Base-by-base conservation (phyloP, 2,797 vertebrate species). In the Chromobotia macracanthus region DNA sequence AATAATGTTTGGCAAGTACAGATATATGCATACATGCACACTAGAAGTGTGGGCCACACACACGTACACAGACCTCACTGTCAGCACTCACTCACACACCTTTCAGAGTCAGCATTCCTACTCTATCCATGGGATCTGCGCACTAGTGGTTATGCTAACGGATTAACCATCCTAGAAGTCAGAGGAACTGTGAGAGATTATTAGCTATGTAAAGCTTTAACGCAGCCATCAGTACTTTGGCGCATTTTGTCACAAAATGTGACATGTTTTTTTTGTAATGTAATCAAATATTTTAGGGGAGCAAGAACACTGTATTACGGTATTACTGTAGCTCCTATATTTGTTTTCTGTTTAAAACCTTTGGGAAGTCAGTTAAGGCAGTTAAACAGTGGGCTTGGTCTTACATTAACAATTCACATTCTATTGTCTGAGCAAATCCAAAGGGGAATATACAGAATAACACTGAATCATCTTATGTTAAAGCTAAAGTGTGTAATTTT, bases 1-100 rank as follows among this genome's bases (percentile, higher is more conserved):
- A 80, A 56, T 81, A 85, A 88, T 90, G 80, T 87, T 84, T 86
- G 75, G 73, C 71, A 83, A 2, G 35, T 38, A 61, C 51, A 68
- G 60, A 51, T 68, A 38, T 35, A 53, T 74, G 71, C 60, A 61
- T 48, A 31, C 5, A 65, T 58, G 50, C 28, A 67, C 19, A 25
- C 58, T 25, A 60, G 9, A 13, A 48, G 56, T 72, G 18, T 56
- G 76, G 66, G 35, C 66, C 10, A 56, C n/a, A 19, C 0, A 83
- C 38, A 64, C 31, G 41, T 44, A 50, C 65, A 51, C 31, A 81
- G 25, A 58, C 16, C 53, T 50, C 25, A 73, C 35, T 67, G 70
- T 58, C 78, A 70, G 51, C 73, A 74, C 85, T 48, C 50, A 19
- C 48, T 79, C 71, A 25, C 64, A 82, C 63, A 41, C n/a, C 38